Evolutionary conservation across 1,140 invertebrate species (phyloP).

Genomic region (Bombus sibiricus): DNA sequence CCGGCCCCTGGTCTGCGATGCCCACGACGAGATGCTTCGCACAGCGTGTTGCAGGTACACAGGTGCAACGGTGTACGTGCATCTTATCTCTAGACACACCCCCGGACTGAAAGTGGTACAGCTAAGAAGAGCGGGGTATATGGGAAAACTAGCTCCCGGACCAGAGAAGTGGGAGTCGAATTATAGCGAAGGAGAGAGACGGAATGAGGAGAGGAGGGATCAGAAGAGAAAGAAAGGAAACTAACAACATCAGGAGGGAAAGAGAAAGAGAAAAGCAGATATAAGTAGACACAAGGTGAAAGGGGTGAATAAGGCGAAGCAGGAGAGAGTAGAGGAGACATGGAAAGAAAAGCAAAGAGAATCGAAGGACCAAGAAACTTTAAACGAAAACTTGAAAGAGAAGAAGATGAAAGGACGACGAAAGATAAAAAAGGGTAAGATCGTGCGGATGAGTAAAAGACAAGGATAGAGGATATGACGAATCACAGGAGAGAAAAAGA

Average conservation of each 20-base stretch:
- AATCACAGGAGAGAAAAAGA: not conserved
- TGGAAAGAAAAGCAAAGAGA: not conserved
- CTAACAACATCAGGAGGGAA: not conserved
- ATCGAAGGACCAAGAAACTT: not conserved
- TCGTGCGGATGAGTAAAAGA: conserved; percentile 10
- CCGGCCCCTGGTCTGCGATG: conserved; percentile 20
- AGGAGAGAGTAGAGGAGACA: conserved; percentile 7
- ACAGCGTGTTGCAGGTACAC: conserved; percentile 47
- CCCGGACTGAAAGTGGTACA: conserved; percentile 26
- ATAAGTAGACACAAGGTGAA: conserved; percentile 32
- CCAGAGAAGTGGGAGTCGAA: conserved; percentile 35
- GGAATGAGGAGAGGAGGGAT: conserved; percentile 30
- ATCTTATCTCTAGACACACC: conserved; percentile 71
- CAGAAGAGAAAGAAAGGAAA: conserved; percentile 4
- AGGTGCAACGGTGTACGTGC: conserved; percentile 58
- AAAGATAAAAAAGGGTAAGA: conserved; percentile 10
- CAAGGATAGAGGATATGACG: conserved; percentile 7
- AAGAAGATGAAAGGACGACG: not conserved
- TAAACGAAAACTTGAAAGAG: not conserved
- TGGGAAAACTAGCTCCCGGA: conserved; percentile 23
- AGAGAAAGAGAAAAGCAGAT: conserved; percentile 47
- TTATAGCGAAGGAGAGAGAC: not conserved
- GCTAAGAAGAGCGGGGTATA: not conserved
- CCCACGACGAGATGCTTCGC: not conserved
- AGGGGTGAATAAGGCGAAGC: conserved; percentile 7